Base-by-base conservation (phyloP, 2,888 invertebrate species). In the Horisme vitalbata region DNA sequence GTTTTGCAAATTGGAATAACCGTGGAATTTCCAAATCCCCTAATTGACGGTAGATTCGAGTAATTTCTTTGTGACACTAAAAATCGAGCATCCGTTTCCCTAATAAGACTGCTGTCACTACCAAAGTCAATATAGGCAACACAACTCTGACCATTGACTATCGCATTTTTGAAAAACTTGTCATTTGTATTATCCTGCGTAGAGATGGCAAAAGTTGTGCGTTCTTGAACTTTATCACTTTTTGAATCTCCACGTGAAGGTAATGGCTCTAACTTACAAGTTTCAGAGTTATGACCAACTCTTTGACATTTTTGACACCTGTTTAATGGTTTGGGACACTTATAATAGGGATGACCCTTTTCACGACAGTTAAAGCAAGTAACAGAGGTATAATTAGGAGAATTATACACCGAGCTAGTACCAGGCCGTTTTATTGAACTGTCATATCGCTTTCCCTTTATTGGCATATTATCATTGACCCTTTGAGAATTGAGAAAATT, bases 1-100 rank as follows among this genome's bases (percentile, higher is more conserved):
- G 26, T 26, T 9, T 26, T 26, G 10, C 26, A 26, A 2, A 26
- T 26, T 26, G 26, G 26, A 31, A 31, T 36, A 24, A 44, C 36
- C 14, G 15, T 24, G 8, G 26, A 11, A 4, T 32, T 21, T 12
- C 20, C 20, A 26, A 7, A 30, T 31, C 26, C 26, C 3, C 10
- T 26, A 10, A 10, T 26, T 9, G 26, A 3, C 9, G 26, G 26
- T 2, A 26, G 26, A 10, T 26, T 10, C 2, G 26, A 26, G 10
- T 10, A 26, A 3, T 10, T 10, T 9, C 7, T 9, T 26, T 26
- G 26, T 10, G 26, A 26, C 3, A 2, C 26, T 21, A 10, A 26
- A 26, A 2, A 10, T 26, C n/a, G n/a, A n/a, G n/a, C n/a, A n/a
- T n/a, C n/a, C n/a, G n/a, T n/a, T n/a, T n/a, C n/a, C n/a, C n/a